Base-by-base conservation (phyloP, 2,888 invertebrate species). In the Chalcosyrphus nemorum region DNA sequence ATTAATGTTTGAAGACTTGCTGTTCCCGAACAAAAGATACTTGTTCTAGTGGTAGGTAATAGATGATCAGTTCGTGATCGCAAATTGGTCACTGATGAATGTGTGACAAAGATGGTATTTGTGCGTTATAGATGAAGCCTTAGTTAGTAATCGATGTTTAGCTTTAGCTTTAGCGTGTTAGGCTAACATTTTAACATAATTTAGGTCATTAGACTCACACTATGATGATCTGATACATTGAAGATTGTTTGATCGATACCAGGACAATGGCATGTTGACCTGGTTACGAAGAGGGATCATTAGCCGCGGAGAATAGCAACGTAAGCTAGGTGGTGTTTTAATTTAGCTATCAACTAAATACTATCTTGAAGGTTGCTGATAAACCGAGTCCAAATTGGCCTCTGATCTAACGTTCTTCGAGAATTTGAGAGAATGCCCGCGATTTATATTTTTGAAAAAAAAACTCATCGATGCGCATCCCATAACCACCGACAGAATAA, bases 41-140 rank as follows among this genome's bases (percentile, higher is more conserved):
- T 21, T 17, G 43, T 15, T 47, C 71, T 71, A n/a, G n/a, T n/a
- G n/a, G 41, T 21, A 35, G 19, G n/a, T 19, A 32, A 50, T 72
- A 50, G 21, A 72, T 61, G 61, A 61, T 72, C 61, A n/a, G 24
- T 61, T 61, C 27, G 52, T 50, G 59, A 17, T 43, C 15, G n/a
- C 57, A 45, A 56, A 68, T 68, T 68, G 43, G 29, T 56, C 32
- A 27, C 7, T 32, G 19, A 38, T n/a, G 35, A 57, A 57, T 35
- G 57, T 70, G 57, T 57, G 70, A 70, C 70, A 70, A 29, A 57
- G 70, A 43, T 57, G 29, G 7, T 29, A 17, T 29, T 29, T 54
- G 52, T 41, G 68, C 56, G 47, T 57, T 24, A 68, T 68, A 19
- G 54, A 32, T 11, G 45, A 45, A 57, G 56, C 68, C 56, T 56